Base-by-base conservation (phyloP, 2,888 invertebrate species). In the Drosophila fungiperda region DNA sequence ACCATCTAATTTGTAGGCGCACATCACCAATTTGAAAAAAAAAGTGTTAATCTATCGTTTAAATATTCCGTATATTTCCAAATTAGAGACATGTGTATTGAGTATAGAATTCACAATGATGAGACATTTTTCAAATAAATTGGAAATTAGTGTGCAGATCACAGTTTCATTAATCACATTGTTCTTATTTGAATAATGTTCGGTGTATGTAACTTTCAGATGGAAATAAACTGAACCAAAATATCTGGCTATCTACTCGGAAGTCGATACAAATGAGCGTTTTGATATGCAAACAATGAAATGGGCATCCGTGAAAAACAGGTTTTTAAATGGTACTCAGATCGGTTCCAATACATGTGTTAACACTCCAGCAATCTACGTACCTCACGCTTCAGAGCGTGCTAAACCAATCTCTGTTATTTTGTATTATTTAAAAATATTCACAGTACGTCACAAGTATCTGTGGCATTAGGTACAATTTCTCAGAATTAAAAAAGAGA, bases 401-500 rank as follows among this genome's bases (percentile, higher is more conserved):
- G 33, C 23, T n/a, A 53, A 7, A 32, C 32, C 26, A 33, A 8
- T 29, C 38, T 38, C 20, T 26, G 11, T 36, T 49, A 17, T 67
- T 40, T 15, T 48, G 9, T 55, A 6, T 20, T 1, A 15, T 3
- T 42, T n/a, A 1, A 45, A n/a, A 15, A 9, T 48, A 45, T 52
- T 48, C 50, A 36, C 17, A 33, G 26, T 72, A 58, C 52, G 60
- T 36, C 60, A 73, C 52, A 64, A 32, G 9, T 54, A 57, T 42
- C 29, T 66, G 32, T 23, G 42, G 20, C 38, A 12, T 82, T 69
- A 80, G 83, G 74, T 65, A 58, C 61, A 70, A 69, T 53, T 83
- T 87, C 82, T 71, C 87, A 87, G 73, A 87, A 70, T 62, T 73
- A 32, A 61, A 54, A 55, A 38, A 32, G n/a, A 35, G 29, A 36